Conservation (phyloP, 1,140 invertebrate genomes). For the Zelostemma sp. region DNA sequence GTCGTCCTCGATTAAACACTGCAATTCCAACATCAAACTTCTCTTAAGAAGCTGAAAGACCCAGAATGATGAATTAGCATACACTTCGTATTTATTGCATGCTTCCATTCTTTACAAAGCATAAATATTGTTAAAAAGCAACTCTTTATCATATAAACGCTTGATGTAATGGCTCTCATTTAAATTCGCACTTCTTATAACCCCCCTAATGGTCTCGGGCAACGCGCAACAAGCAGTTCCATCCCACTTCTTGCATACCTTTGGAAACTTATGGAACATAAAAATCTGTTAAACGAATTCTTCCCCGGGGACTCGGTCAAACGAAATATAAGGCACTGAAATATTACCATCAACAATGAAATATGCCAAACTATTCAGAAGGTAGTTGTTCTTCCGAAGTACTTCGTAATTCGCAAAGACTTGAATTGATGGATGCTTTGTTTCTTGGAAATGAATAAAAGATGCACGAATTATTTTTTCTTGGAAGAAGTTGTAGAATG, state of each 20-base stretch:
- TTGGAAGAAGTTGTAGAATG: too few relatives aligned
- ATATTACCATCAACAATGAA: slow-evolving; percentile 3
- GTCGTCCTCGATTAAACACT: too few relatives aligned
- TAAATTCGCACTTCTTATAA: slow-evolving; percentile 51
- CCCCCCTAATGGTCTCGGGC: slow-evolving; percentile 32
- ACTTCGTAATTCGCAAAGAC: neutral
- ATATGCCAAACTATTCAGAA: neutral
- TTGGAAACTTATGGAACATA: slow-evolving; percentile 10
- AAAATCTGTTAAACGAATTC: slow-evolving; percentile 14
- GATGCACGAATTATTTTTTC: too few relatives aligned
- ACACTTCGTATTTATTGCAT: slow-evolving; percentile 42
- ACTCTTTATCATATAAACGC: slow-evolving; percentile 57
- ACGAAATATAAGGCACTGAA: slow-evolving; percentile 3
- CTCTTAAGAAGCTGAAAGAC: neutral
- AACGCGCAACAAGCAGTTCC: slow-evolving; percentile 50
- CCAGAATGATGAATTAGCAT: slow-evolving; percentile 38
- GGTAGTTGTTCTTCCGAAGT: neutral
- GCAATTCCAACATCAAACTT: too few relatives aligned
- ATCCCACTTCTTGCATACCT: slow-evolving; percentile 11
- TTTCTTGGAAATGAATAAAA: too few relatives aligned
- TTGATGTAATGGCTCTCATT: slow-evolving; percentile 45
- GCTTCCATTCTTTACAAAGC: slow-evolving; percentile 21
- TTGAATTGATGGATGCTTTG: too few relatives aligned
- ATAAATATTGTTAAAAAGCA: slow-evolving; percentile 55
- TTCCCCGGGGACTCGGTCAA: neutral